A percentile compares a stretch with the other conserved stretches of the same genome.
These are phyloP conservation scores for Petrolisthes manimaculis DNA, from an alignment of 2,888 invertebrate species.

Conservation along the genomic window DNA sequence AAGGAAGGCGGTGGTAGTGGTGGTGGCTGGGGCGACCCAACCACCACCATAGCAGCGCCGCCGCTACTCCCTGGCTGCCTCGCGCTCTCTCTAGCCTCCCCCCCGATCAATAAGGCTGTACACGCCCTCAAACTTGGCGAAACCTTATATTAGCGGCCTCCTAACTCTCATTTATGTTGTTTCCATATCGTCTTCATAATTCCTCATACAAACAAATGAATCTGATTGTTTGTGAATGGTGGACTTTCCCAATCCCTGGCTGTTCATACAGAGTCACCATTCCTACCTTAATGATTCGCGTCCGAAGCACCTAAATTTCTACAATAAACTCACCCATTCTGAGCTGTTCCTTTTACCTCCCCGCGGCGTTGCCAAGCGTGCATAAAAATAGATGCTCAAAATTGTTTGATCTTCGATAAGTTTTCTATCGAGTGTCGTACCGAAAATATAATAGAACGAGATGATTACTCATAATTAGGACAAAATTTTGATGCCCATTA, in stretches of 20 bases:
- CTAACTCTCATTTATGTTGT: conserved; percentile 12
- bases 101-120: conserved; percentile 62
- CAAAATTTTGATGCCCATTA: conserved; percentile 41
- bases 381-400: conserved; percentile 62
- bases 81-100: conserved; percentile 56
- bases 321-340: conserved; percentile 64
- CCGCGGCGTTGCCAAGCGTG: conserved; percentile 62
- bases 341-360: conserved; percentile 64
- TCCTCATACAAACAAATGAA: background rate
- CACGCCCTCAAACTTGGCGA: conserved; percentile 43
- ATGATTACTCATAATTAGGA: conserved; percentile 14
- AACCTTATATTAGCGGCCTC: conserved; percentile 52
- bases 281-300: conserved; percentile 50
- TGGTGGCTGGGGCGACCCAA: conserved; percentile 37
- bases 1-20: background rate
- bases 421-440: conserved; percentile 34
- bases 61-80: conserved; percentile 58
- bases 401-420: conserved; percentile 60
- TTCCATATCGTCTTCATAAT: background rate
- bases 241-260: background rate
- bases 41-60: conserved; percentile 51
- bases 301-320: conserved; percentile 62
- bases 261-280: background rate
- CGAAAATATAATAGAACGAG: background rate
- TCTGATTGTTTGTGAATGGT: background rate